A percentile compares a stretch with the other conserved stretches of the same genome.
Evolutionary conservation across 2,797 vertebrate genomes (phyloP).

Genomic region (Sarcoramphus papa): DNA sequence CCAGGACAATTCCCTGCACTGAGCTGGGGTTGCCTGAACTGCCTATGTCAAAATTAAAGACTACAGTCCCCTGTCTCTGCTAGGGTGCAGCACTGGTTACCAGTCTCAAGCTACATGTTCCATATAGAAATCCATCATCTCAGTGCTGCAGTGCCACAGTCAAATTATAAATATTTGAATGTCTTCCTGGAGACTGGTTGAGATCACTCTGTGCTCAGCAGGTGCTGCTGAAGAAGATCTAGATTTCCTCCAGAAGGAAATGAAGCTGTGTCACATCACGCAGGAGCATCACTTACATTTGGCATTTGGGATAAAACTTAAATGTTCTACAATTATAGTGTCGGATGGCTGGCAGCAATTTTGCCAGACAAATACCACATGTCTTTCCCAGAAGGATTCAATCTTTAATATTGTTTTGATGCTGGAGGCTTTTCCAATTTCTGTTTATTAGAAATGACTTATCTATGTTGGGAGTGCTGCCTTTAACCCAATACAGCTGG

Average conservation of each 20-base stretch:
- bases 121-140: not conserved
- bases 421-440: slow-evolving; percentile 31
- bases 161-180: not conserved
- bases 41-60: not conserved
- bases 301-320: slow-evolving; percentile 32
- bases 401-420: slow-evolving; percentile 33
- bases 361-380: slow-evolving; percentile 16
- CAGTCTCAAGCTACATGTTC: not conserved
- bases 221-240: not conserved
- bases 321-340: slow-evolving; percentile 22
- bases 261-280: not conserved
- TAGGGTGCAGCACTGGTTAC: not conserved
- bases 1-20: not conserved
- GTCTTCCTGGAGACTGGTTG: not conserved
- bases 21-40: not conserved
- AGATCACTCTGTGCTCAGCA: not conserved
- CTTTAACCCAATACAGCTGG: not conserved
- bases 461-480: not conserved
- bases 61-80: not conserved
- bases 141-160: not conserved
- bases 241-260: slow-evolving; percentile 1
- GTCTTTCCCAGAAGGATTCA: slow-evolving; percentile 48
- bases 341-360: not conserved
- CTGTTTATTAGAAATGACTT: slow-evolving; percentile 40
- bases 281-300: not conserved